These are phyloP conservation scores for Thyatira batis DNA, from an alignment of 2,888 invertebrate species.

Conservation along the genomic window DNA sequence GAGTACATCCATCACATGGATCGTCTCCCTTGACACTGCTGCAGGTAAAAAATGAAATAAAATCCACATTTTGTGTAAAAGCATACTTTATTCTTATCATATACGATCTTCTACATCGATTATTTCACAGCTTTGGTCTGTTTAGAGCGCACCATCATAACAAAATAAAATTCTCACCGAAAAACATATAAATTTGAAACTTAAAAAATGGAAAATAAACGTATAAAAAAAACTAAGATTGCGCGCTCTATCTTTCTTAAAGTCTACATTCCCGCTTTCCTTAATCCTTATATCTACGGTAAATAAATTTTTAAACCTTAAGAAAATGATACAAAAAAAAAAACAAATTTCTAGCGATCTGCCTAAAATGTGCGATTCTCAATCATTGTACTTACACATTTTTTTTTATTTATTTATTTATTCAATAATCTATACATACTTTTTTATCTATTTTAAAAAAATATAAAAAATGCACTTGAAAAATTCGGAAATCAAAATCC, in stretches of 20 bases:
- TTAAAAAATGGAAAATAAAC: slow-evolving; percentile 13
- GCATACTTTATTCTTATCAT: slow-evolving; percentile 58
- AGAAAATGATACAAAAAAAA: slow-evolving; percentile 31
- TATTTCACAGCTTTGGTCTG: slow-evolving; percentile 80
- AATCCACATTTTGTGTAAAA: slow-evolving; percentile 46
- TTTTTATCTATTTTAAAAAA: not conserved
- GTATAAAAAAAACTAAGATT: slow-evolving; percentile 32
- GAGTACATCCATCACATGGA: too few relatives aligned
- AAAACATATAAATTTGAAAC: slow-evolving; percentile 5
- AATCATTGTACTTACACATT: slow-evolving; percentile 3
- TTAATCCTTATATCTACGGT: slow-evolving; percentile 49
- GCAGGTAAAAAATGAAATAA: slow-evolving; percentile 25
- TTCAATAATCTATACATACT: slow-evolving; percentile 13
- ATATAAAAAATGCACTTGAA: slow-evolving; percentile 33
- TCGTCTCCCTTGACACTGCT: too few relatives aligned
- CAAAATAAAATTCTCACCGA: slow-evolving; percentile 18
- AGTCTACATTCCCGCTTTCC: slow-evolving; percentile 47
- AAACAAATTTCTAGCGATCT: slow-evolving; percentile 40
- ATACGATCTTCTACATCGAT: slow-evolving; percentile 62
- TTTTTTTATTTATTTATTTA: slow-evolving; percentile 11
- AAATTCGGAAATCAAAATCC: slow-evolving; percentile 31
- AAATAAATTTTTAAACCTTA: slow-evolving; percentile 36
- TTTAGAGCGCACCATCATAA: slow-evolving; percentile 56
- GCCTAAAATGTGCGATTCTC: slow-evolving; percentile 34
- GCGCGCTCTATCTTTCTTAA: slow-evolving; percentile 56